Base-by-base conservation (phyloP, 1,140 invertebrate genomes). In the Metopolophium dirhodum region DNA sequence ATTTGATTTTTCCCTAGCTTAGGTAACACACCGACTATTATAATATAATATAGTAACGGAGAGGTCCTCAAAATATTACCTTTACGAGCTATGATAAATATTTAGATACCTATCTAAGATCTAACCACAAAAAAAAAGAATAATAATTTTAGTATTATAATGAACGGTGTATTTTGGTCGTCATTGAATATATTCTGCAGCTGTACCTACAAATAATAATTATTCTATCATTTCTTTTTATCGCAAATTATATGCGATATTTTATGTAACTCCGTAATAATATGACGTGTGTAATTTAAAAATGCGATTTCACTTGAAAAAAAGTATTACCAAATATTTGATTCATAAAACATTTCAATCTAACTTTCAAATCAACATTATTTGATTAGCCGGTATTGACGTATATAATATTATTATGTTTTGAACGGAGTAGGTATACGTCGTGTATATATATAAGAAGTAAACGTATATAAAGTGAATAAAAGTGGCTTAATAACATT, bases 341-440 rank as follows among this genome's bases (percentile, higher is more conserved):
- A 51, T 51, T 88, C 47, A 49, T 51, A n/a, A 35, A 88, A 86
- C 30, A 86, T 86, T 86, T 86, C 45, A 86, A 88, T 88, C 87
- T 51, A 0, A 88, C 87, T 88, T 88, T 88, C 87, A 51, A 51
- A 88, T 88, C 86, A 51, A 54, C 87, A 88, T 51, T 35, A 51
- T 88, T 49, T 51, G 87, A 88, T 54, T 88, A 88, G 49, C 49
- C 8, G 22, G 18, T 54, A 88, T 90, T 68, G 22, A 20, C 89
- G 8, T 68, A 2, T 30, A 54, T 23, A 54, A 54, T 7, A 18
- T 7, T 45, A n/a, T 51, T n/a, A 35, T 1, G 22, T 14, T 35
- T 54, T 41, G 37, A 85, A 45, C 1, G 8, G 2, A 85, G 23
- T 85, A 54, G 6, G 22, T 7, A 22, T 47, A 47, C 45, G 45